Evolutionary conservation across 2,113 vertebrate species (phyloP), one percentile per base, ranked within the genome.

Genomic region (Kryptolebias marmoratus): DNA sequence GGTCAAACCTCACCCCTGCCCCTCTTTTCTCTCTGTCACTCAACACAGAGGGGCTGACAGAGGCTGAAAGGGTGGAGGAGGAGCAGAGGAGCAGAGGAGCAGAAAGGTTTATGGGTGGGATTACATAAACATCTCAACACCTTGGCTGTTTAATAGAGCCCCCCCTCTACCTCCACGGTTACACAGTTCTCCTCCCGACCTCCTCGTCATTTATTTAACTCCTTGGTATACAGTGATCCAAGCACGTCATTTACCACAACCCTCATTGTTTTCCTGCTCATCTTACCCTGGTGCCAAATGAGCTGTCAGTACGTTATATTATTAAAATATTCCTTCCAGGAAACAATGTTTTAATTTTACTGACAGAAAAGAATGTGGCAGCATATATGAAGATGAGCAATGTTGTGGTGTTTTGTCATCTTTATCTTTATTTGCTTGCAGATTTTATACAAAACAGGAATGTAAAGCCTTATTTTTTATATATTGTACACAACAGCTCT

Each of bases 71-170:
- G 65, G 81, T 47, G 66, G 42, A 60, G 60, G 75, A 71, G 56
- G 61, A 81, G 61, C 8, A 28, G 5, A 76, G 14, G n/a, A n/a
- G 57, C 36, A 49, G 28, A n/a, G 3, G 7, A 36, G 36, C 7
- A 36, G 3, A 60, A 54, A 75, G 45, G 39, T 45, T 44, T 22
- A 68, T 53, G 47, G 70, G 61, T 76, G 61, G 74, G 47, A 83
- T 87, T 79, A 83, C 61, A 89, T 79, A 90, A 92, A 92, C 85
- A 89, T 76, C 68, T 87, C 71, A 80, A 67, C 62, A 77, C 75
- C 60, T 47, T 82, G 72, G 65, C 78, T 68, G 54, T 70, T 80
- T 57, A 36, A 52, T 49, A 44, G 53, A 32, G 27, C 45, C 39
- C 36, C 22, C 52, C 53, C 31, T 10, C 30, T 73, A 55, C 61